These are phyloP conservation scores for Enteromius thamalakanensis DNA, from an alignment of 2,797 vertebrate genomes.

Conservation along the genomic window DNA sequence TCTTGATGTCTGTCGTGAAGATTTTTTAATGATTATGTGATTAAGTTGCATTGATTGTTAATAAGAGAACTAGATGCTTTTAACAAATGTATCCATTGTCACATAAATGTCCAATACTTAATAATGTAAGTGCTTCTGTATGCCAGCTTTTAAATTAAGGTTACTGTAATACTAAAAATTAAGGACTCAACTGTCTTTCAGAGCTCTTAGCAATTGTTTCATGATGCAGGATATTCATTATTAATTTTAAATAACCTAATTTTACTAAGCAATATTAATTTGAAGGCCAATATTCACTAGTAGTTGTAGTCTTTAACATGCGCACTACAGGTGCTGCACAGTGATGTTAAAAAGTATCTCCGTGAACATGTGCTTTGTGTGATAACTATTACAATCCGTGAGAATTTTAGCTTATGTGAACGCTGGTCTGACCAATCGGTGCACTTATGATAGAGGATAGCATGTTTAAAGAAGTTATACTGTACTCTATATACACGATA, in stretches of 20 bases:
- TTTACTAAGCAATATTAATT: neutral
- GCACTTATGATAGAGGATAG: neutral
- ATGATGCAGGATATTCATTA: neutral
- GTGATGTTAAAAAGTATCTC: neutral
- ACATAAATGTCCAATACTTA: neutral
- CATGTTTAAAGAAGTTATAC: neutral
- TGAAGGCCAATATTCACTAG: neutral
- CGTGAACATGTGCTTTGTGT: neutral
- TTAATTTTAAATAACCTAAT: neutral
- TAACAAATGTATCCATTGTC: neutral
- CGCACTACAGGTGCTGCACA: neutral
- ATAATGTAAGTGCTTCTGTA: neutral
- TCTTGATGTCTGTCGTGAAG: neutral
- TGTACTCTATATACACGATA: neutral
- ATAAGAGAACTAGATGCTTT: neutral
- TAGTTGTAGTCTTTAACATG: neutral
- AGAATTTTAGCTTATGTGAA: neutral
- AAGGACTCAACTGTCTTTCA: neutral
- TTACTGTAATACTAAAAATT: neutral
- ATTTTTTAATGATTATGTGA: neutral
- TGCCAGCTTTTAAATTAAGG: neutral
- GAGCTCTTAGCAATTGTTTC: neutral
- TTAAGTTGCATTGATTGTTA: neutral
- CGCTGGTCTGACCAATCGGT: neutral
- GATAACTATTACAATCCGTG: neutral